phyloP scores from a whole-genome alignment of 2,113 vertebrate genomes.

The Tachysurus fulvidraco region DNA sequence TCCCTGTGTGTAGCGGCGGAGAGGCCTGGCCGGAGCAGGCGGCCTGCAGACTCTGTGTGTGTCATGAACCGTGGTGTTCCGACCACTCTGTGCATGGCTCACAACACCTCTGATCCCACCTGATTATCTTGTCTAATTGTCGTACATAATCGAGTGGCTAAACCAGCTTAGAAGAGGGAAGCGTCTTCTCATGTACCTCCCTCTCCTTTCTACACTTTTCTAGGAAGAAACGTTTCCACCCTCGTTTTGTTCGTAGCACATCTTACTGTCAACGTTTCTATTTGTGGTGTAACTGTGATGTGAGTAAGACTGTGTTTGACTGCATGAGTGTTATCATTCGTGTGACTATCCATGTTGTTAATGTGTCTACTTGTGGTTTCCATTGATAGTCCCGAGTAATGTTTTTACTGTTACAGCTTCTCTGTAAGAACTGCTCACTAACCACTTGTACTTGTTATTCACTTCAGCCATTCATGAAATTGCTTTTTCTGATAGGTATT shows the following conservation, averaged over 20 bases:
- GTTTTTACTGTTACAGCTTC: conserved; percentile 19
- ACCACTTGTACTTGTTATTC: conserved; percentile 34
- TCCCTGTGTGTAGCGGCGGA: conserved; percentile 57
- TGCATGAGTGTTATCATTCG: conserved; percentile 42
- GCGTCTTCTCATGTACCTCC: conserved; percentile 19
- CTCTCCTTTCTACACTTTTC: conserved; percentile 30
- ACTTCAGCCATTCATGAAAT: conserved; percentile 30
- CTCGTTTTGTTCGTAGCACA: conserved; percentile 42
- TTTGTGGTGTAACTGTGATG: conserved; percentile 31
- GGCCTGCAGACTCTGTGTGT: conserved; percentile 76
- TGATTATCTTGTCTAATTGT: conserved; percentile 62
- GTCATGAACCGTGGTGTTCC: conserved; percentile 82
- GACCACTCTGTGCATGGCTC: conserved; percentile 80
- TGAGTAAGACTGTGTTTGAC: conserved; percentile 38
- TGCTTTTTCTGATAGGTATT: conserved; percentile 40
- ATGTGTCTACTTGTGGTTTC: conserved; percentile 43
- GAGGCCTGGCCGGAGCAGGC: conserved; percentile 54
- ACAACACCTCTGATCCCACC: conserved; percentile 73
- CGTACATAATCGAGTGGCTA: conserved; percentile 35
- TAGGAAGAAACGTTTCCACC: conserved; percentile 35
- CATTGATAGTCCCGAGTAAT: conserved; percentile 36
- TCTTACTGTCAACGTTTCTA: conserved; percentile 49
- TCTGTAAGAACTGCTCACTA: conserved; percentile 27
- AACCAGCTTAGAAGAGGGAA: conserved; percentile 17
- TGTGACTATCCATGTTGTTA: conserved; percentile 43